Evolutionary conservation across 2,797 vertebrate species (phyloP), one percentile per base, ranked within the genome.

Genomic region (Crocodylus rhombifer): DNA sequence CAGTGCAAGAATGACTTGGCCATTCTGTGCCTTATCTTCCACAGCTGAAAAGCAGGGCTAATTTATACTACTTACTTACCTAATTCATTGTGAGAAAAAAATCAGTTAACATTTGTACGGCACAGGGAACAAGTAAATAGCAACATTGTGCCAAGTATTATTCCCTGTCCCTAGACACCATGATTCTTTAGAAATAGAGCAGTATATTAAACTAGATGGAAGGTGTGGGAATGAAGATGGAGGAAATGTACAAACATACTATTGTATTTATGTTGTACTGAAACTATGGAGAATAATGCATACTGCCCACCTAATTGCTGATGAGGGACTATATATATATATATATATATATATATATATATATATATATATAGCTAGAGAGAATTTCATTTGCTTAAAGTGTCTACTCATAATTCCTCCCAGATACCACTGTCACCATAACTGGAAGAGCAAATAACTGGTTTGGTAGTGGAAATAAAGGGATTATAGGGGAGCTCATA

Each of bases 51-150:
- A 90, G 91, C 0, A 1, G 62, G 58, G 83, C 71, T 90, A 93
- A 94, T 91, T 93, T 77, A 91, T 85, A 87, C 92, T 91, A 82
- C 74, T 73, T 91, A 88, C 91, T 91, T 95, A 92, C 69, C 74
- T 51, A 51, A 51, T 51, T 51, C 9, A 51, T 51, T 90, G 81
- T 74, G 62, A 93, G 74, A 81, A 83, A 94, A 94, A 69, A 0
- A 0, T 95, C 92, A 93, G 77, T 93, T 96, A 95, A 94, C 90
- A 77, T 93, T 89, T 93, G 81, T 85, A 93, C 16, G 90, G 88
- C 81, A 80, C 61, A 89, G 82, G 61, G 88, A 87, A 51, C 91
- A 81, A 90, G 94, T 92, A 96, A 97, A 90, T 64, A 71, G 77
- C 88, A 78, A 80, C 95, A 91, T 84, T 88, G 78, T 80, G 83